phyloP scores from a whole-genome alignment of 2,888 invertebrate genomes.

The Lottia gigantea region DNA sequence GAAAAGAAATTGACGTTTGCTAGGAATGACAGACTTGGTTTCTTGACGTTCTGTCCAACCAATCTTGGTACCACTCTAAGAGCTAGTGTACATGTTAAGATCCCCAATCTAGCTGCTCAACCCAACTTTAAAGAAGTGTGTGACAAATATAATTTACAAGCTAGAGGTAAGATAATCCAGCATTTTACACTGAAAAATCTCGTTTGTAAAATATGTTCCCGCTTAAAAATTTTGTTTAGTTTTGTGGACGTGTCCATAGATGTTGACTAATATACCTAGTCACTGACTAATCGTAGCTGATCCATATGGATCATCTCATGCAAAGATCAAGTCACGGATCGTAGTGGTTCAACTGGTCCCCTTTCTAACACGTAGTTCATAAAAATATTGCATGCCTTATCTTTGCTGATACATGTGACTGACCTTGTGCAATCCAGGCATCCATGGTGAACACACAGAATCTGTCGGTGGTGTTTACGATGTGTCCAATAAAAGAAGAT shows the following conservation, averaged over 20 bases:
- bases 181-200: too few relatives aligned
- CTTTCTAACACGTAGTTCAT: too few relatives aligned
- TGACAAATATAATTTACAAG: constrained; percentile 80
- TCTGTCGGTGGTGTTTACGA: constrained; percentile 61
- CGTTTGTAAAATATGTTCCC: too few relatives aligned
- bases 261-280: too few relatives aligned
- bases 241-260: too few relatives aligned
- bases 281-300: constrained; percentile 14
- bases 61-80: constrained; percentile 90
- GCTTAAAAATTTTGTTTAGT: too few relatives aligned
- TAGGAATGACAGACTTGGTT: constrained; percentile 82
- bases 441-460: constrained; percentile 60
- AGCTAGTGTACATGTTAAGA: constrained; percentile 91
- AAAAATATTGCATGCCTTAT: too few relatives aligned
- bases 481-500: constrained; percentile 58
- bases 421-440: constrained; percentile 32
- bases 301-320: background rate
- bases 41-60: constrained; percentile 86
- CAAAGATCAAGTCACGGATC: too few relatives aligned
- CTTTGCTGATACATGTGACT: too few relatives aligned
- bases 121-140: constrained; percentile 83
- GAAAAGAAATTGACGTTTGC: constrained; percentile 72
- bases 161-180: constrained; percentile 68
- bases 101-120: constrained; percentile 79
- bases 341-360: too few relatives aligned